phyloP scores from a whole-genome alignment of 2,113 vertebrate genomes.

The Tauraco erythrolophus region DNA sequence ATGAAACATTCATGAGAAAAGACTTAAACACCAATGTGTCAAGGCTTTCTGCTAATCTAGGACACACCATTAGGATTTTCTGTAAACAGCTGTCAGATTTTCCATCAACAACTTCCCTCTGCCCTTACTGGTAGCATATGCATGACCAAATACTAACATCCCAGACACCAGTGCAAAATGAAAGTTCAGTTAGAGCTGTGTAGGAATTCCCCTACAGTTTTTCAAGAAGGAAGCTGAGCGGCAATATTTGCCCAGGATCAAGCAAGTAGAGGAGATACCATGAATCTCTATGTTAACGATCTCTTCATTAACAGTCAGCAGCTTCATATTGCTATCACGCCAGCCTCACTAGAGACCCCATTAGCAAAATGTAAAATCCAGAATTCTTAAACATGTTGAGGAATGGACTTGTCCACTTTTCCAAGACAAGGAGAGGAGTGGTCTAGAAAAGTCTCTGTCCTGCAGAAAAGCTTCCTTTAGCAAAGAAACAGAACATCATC shows the following conservation, averaged over 20 bases:
- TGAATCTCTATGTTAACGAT: background rate
- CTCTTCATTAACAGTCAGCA: background rate
- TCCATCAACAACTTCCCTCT: background rate
- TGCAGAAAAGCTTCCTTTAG: background rate
- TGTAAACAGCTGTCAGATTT: constrained; percentile 24
- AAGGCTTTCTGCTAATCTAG: constrained; percentile 31
- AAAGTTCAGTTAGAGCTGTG: background rate
- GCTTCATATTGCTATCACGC: background rate
- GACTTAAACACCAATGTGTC: background rate
- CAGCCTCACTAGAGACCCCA: background rate
- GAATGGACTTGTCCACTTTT: background rate
- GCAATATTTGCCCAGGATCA: background rate
- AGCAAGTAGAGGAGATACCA: background rate
- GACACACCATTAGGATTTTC: background rate
- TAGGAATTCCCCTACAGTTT: background rate
- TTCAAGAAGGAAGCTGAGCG: background rate
- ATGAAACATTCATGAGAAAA: constrained; percentile 44
- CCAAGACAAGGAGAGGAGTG: background rate
- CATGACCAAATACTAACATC: background rate
- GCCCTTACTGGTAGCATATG: background rate
- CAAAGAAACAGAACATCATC: background rate
- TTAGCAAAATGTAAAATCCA: background rate
- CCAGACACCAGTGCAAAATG: background rate
- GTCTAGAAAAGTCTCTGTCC: background rate
- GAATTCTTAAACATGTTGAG: background rate